A percentile compares a stretch with the other conserved stretches of the same genome.
phyloP scores from a whole-genome alignment of 2,888 invertebrate species.

The Netelia virgata region DNA sequence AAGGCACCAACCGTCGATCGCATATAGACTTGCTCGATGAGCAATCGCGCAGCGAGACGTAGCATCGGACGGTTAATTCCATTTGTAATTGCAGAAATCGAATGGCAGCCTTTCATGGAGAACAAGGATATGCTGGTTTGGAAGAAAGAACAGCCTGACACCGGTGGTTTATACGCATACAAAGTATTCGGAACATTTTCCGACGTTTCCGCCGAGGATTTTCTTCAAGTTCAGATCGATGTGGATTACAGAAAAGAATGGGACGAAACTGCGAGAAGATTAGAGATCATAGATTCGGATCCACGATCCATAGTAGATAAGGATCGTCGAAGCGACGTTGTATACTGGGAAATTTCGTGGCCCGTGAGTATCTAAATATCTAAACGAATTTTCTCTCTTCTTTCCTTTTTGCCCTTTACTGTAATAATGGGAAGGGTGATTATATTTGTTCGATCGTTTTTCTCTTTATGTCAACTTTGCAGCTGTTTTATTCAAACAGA shows the following conservation, averaged over 20 bases:
- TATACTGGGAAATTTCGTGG: conserved; percentile 96
- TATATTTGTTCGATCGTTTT: conserved; percentile 40
- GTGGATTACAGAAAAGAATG: conserved; percentile 91
- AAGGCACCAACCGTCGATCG: not conserved
- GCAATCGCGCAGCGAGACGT: not conserved
- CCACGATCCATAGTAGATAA: conserved; percentile 85
- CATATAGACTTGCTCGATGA: not conserved
- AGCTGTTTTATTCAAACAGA: conserved; percentile 93
- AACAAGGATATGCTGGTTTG: conserved; percentile 93
- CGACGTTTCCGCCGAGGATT: conserved; percentile 92
- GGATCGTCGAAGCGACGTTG: conserved; percentile 88
- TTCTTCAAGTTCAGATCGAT: conserved; percentile 93
- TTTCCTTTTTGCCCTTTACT: not conserved
- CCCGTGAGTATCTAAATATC: conserved; percentile 87
- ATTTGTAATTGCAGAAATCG: conserved; percentile 81
- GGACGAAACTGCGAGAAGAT: conserved; percentile 91
- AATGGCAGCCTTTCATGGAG: conserved; percentile 93
- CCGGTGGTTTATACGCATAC: conserved; percentile 91
- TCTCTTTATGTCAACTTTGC: conserved; percentile 61
- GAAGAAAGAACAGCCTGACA: conserved; percentile 89
- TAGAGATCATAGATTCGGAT: conserved; percentile 90
- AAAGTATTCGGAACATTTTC: conserved; percentile 94
- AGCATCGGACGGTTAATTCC: not conserved
- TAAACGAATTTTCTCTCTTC: not conserved
- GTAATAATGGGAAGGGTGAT: not conserved